A percentile compares a stretch with the other conserved stretches of the same genome.
Conservation (phyloP, 2,888 invertebrate species). For the Archips crataeganus region DNA sequence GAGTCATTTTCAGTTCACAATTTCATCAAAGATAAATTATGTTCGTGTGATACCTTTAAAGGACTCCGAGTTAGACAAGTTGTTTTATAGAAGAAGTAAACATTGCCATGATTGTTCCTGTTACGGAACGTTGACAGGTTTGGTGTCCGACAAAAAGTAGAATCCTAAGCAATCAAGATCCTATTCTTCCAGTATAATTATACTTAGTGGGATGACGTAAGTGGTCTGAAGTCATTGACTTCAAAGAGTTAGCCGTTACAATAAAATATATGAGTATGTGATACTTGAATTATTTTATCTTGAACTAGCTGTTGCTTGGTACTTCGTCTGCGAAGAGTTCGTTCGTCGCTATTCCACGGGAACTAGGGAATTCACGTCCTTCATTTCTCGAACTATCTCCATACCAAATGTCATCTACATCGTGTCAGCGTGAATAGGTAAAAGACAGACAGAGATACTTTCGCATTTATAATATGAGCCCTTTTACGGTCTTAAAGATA, state of each 20-base stretch:
- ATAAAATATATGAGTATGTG: background rate
- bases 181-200: slow-evolving; percentile 26
- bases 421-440: too few relatives aligned
- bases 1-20: slow-evolving; percentile 9
- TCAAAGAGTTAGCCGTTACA: background rate
- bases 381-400: too few relatives aligned
- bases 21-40: slow-evolving; percentile 30
- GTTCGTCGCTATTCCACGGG: too few relatives aligned
- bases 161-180: slow-evolving; percentile 29
- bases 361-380: too few relatives aligned
- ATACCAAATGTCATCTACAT: too few relatives aligned
- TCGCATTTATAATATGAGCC: too few relatives aligned
- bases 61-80: slow-evolving; percentile 29
- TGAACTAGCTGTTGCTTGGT: too few relatives aligned
- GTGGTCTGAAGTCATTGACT: slow-evolving; percentile 16
- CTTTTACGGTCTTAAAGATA: too few relatives aligned
- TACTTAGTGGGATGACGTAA: slow-evolving; percentile 16
- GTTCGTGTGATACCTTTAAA: slow-evolving; percentile 35
- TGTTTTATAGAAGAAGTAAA: slow-evolving; percentile 33
- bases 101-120: slow-evolving; percentile 34
- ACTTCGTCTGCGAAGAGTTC: too few relatives aligned
- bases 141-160: slow-evolving; percentile 29
- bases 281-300: too few relatives aligned
- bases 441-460: too few relatives aligned
- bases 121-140: slow-evolving; percentile 26